phyloP scores from a whole-genome alignment of 2,888 invertebrate species.

The Hypomecis atomaria region DNA sequence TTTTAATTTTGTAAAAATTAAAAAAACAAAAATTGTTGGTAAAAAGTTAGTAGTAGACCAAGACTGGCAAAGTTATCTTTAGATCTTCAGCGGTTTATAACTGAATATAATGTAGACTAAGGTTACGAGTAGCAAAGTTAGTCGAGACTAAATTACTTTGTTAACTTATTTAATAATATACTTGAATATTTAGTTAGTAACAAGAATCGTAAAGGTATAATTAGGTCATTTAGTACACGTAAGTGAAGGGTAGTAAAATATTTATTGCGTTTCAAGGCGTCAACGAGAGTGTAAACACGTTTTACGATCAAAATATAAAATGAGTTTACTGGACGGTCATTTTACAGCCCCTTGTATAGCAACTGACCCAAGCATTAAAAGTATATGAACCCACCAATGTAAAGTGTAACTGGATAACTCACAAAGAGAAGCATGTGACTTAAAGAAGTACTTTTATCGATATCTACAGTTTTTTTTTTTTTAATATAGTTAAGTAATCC shows the following conservation, averaged over 20 bases:
- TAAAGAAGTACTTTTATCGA: no score
- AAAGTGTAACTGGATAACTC: no score
- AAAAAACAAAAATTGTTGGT: no score
- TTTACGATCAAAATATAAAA: slow-evolving; percentile 29
- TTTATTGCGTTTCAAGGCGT: slow-evolving; percentile 25
- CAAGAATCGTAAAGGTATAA: slow-evolving; percentile 16
- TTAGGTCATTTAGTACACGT: slow-evolving; percentile 24
- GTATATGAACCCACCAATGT: neutral
- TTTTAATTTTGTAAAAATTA: no score
- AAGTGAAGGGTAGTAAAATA: slow-evolving; percentile 21
- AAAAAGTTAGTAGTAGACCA: no score
- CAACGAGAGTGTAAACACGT: slow-evolving; percentile 23
- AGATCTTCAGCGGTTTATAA: no score
- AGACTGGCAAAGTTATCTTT: no score
- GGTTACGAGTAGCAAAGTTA: no score
- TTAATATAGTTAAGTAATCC: no score
- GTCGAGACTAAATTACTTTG: neutral
- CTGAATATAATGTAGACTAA: no score
- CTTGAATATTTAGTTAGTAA: neutral
- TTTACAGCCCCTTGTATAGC: slow-evolving; percentile 18
- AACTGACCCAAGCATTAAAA: neutral
- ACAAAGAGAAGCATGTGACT: no score
- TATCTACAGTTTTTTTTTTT: no score
- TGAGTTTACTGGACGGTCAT: slow-evolving; percentile 13
- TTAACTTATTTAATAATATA: neutral